A percentile compares a stretch with the other conserved stretches of the same genome.
Conservation (phyloP, 1,140 invertebrate species). For the Panulirus ornatus region DNA sequence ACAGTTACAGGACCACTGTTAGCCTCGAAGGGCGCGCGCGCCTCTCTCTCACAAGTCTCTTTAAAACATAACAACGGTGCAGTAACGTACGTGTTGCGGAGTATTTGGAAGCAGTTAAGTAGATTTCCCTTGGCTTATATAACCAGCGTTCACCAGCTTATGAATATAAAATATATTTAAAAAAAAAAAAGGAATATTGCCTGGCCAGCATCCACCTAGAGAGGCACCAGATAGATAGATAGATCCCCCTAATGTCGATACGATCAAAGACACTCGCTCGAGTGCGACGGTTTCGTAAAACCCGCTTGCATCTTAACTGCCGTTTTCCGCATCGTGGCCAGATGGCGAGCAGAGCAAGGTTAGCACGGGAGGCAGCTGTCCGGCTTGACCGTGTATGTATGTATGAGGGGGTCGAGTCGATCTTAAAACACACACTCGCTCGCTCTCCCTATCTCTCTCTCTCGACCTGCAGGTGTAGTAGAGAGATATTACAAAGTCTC, state of each 20-base stretch:
- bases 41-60: background rate
- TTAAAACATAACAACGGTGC: background rate
- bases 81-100: background rate
- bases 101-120: background rate
- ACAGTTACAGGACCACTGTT: background rate
- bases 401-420: constrained; percentile 17
- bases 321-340: constrained; percentile 1
- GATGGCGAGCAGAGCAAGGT: constrained; percentile 16
- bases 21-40: background rate
- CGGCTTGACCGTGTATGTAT: background rate
- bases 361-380: constrained; percentile 23
- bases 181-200: too few species aligned
- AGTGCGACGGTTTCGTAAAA: background rate
- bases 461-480: constrained; percentile 32
- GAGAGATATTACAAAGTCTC: background rate
- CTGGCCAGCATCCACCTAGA: background rate
- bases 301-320: background rate
- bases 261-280: background rate
- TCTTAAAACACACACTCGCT: constrained; percentile 18
- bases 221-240: background rate
- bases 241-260: background rate
- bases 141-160: too few species aligned
- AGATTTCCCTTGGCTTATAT: background rate
- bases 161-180: background rate
- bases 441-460: background rate